Conservation (phyloP, 2,888 invertebrate genomes). For the Stenichneumon culpator region DNA sequence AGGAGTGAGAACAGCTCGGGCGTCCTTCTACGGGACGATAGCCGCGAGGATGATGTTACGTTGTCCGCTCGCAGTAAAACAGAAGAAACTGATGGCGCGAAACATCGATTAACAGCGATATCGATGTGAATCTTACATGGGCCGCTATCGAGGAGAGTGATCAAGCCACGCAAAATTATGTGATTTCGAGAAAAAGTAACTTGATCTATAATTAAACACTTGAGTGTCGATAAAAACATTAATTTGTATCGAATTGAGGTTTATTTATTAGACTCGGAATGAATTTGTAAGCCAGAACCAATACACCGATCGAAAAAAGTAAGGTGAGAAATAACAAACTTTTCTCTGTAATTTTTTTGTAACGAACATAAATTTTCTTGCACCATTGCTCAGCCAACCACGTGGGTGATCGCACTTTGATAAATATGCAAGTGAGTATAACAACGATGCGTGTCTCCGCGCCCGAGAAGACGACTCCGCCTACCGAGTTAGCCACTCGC, state of each 20-base stretch:
- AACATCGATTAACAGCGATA: conserved; percentile 62
- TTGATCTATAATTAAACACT: conserved; percentile 41
- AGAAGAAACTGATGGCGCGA: conserved; percentile 58
- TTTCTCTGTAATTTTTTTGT: neutral
- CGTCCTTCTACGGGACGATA: conserved; percentile 39
- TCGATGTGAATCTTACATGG: conserved; percentile 48
- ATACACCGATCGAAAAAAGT: neutral
- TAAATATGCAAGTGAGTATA: conserved; percentile 75
- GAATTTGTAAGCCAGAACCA: neutral
- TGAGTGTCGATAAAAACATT: conserved; percentile 4
- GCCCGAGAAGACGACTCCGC: conserved; percentile 72
- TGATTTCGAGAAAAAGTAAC: conserved; percentile 28
- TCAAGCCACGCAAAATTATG: conserved; percentile 48
- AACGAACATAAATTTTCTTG: conserved; percentile 2
- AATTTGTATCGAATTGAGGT: conserved; percentile 1
- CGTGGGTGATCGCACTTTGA: conserved; percentile 75
- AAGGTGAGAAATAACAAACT: neutral
- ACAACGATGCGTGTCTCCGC: conserved; percentile 74
- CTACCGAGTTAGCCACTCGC: conserved; percentile 77
- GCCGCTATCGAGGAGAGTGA: conserved; percentile 9
- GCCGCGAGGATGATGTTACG: conserved; percentile 18
- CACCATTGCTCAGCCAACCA: conserved; percentile 36
- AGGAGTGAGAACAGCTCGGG: neutral
- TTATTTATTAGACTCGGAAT: neutral
- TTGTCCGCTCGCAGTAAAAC: conserved; percentile 16